Base-by-base conservation (phyloP, 2,113 vertebrate genomes). In the Emydocephalus ijimae region DNA sequence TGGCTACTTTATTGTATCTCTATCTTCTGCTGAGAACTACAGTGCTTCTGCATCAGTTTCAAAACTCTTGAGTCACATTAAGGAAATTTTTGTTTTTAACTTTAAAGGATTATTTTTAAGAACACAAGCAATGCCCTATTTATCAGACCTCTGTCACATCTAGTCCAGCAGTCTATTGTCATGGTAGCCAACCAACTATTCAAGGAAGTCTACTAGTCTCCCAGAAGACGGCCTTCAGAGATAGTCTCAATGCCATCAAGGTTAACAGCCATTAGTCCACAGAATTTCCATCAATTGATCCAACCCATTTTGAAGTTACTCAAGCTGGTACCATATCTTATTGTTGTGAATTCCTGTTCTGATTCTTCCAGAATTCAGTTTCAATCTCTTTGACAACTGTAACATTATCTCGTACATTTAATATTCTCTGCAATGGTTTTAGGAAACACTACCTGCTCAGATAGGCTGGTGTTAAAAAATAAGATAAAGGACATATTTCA, bases 391-490 rank as follows among this genome's bases (percentile, higher is more conserved):
- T 95, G 95, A 96, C 93, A 92, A 87, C 50, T n/a, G 90, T 92
- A 34, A 56, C 90, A 94, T 45, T 34, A 81, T 91, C 43, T 8
- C 55, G 69, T 89, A 59, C 91, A 88, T 93, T 54, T 86, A 89
- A 93, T 56, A n/a, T 59, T 94, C 94, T 96, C 95, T 88, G 94
- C 88, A 85, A 91, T 92, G 89, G 57, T 54, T 93, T 94, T 91
- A 85, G 88, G 85, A 96, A 64, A 64, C 52, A 89, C 45, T 45
- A 55, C 85, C 20, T 93, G 94, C 92, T 92, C 94, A 69, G 15
- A 7, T 48, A 64, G 93, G 91, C 57, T 52, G 45, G 85, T 1
- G 18, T 55, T 88, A 88, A 55, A 88, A 88, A 88, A 39, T 34
- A 93, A 89, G 54, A n/a, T 89, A 43, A 93, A 54, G 88, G 91